These are phyloP conservation scores for Danio tinwini DNA, from an alignment of 2,797 vertebrate genomes.

Conservation along the genomic window DNA sequence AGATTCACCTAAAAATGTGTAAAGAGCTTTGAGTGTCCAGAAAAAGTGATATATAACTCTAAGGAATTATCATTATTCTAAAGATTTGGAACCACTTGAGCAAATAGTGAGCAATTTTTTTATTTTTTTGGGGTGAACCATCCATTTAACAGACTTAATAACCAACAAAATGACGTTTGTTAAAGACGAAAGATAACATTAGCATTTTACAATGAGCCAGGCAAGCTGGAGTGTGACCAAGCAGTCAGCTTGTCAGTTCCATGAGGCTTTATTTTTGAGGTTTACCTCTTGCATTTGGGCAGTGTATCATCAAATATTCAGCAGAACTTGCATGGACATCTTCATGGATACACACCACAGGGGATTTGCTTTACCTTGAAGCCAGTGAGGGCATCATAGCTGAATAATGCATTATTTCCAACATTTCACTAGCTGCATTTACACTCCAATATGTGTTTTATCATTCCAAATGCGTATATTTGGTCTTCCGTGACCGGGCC, in stretches of 20 bases:
- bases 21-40: too few species aligned
- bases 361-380: constrained; percentile 47
- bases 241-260: not conserved
- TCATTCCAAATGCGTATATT: constrained; percentile 49
- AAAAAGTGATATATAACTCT: too few species aligned
- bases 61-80: too few species aligned
- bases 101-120: not conserved
- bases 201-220: constrained; percentile 67
- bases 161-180: constrained; percentile 57
- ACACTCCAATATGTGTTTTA: constrained; percentile 47
- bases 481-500: constrained; percentile 37
- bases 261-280: constrained; percentile 37
- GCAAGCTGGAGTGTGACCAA: constrained; percentile 54
- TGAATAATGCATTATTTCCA: constrained; percentile 56
- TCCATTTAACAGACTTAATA: constrained; percentile 56
- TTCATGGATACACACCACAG: constrained; percentile 18
- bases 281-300: constrained; percentile 54
- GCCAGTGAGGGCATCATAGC: constrained; percentile 28
- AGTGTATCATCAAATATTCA: constrained; percentile 52
- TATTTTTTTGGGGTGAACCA: not conserved
- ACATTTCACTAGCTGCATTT: constrained; percentile 46
- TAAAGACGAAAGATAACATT: constrained; percentile 65
- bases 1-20: too few species aligned
- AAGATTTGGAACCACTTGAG: constrained; percentile 1
- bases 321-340: constrained; percentile 27